Base-by-base conservation (phyloP, 2,113 vertebrate genomes). In the Girardinichthys multiradiatus region DNA sequence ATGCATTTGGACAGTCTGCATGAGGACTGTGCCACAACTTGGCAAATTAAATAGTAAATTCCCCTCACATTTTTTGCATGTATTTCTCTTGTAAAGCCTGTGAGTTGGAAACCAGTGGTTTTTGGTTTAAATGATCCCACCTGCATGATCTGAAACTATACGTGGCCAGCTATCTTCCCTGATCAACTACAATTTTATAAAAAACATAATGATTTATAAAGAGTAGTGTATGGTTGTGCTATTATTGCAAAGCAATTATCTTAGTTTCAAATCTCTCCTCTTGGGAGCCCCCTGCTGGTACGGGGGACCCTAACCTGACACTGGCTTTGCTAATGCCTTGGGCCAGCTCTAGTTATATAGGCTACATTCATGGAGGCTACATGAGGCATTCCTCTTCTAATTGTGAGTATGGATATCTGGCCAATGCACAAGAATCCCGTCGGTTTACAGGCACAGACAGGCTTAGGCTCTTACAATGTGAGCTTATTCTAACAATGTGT, bases 401-500 rank as follows among this genome's bases (percentile, higher is more conserved):
- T 14, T 70, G 12, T 63, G 66, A 61, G 29, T 65, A 9, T 1
- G 68, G 35, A n/a, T 80, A 64, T 69, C 28, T 26, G 24, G 33
- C 19, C 3, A 64, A 48, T 75, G 72, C 35, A 74, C 26, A 68
- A 74, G 30, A 79, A 80, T 63, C 74, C 60, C 51, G 60, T 64
- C 64, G 57, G 65, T 70, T 48, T 33, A 57, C 15, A 69, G 86
- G 81, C 86, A 81, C 58, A 82, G 33, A 74, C 72, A 57, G 37
- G 58, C 64, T 51, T 76, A 12, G 27, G 66, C 69, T 85, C 65
- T 76, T 67, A 85, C 73, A 86, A 76, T 71, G 82, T 11, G 48
- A 54, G 48, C 24, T 54, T 84, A 78, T 89, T 86, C 70, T 77
- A 82, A 74, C 79, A 86, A 86, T 79, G 79, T 91, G 89, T 90